phyloP scores from a whole-genome alignment of 2,888 invertebrate species.

The Aleiodes alternator region DNA sequence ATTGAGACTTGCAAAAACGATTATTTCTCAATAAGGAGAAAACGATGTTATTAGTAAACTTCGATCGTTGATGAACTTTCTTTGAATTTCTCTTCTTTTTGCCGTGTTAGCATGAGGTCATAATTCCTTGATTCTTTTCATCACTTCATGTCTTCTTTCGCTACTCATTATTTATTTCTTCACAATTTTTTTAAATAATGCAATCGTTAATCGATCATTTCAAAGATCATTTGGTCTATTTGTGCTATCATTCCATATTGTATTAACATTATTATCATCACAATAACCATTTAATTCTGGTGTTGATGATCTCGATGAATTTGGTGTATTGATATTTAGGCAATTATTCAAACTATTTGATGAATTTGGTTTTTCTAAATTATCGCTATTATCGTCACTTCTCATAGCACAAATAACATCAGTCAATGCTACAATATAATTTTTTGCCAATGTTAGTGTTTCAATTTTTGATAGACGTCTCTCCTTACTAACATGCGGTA shows the following conservation, averaged over 20 bases:
- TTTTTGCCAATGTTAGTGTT: slow-evolving; percentile 91
- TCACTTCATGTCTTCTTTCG: neutral
- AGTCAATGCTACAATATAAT: slow-evolving; percentile 92
- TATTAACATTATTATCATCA: slow-evolving; percentile 53
- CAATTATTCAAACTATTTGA: slow-evolving; percentile 56
- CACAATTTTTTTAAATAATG: slow-evolving; percentile 27
- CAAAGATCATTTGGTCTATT: slow-evolving; percentile 20
- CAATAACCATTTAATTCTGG: slow-evolving; percentile 57
- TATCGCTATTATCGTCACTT: slow-evolving; percentile 76
- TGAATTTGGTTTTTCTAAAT: slow-evolving; percentile 5
- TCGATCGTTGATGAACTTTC: slow-evolving; percentile 50
- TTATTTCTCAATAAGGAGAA: neutral
- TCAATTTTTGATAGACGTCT: slow-evolving; percentile 91
- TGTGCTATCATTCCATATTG: slow-evolving; percentile 55
- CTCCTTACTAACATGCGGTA: slow-evolving; percentile 91
- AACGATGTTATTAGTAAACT: neutral
- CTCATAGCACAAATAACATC: slow-evolving; percentile 90
- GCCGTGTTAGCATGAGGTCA: neutral
- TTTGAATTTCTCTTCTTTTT: slow-evolving; percentile 40
- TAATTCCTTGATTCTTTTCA: neutral
- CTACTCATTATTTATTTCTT: slow-evolving; percentile 10
- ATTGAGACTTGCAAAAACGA: no score
- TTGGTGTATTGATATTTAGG: slow-evolving; percentile 62
- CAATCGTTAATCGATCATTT: neutral
- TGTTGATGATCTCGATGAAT: slow-evolving; percentile 65